These are phyloP conservation scores for Whitmania pigra DNA, from an alignment of 1,140 invertebrate genomes.

Conservation along the genomic window DNA sequence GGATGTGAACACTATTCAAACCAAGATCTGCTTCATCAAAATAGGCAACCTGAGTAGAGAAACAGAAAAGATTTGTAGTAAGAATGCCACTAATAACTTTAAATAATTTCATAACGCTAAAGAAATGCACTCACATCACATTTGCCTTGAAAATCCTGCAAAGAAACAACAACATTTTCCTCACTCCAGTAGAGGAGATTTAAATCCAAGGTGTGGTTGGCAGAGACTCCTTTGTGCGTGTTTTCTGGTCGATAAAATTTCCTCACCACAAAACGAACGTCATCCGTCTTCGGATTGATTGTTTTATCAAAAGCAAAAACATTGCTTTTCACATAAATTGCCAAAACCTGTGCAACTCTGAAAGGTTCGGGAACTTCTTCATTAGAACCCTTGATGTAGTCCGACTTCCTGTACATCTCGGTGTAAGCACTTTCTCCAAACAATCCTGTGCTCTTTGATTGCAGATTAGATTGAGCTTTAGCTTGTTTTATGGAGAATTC, in stretches of 20 bases:
- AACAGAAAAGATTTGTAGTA: not conserved
- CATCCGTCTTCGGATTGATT: slow-evolving; percentile 39
- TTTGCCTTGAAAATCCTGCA: slow-evolving; percentile 49
- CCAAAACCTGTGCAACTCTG: slow-evolving; percentile 54
- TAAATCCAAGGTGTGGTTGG: slow-evolving; percentile 52
- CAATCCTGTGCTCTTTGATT: slow-evolving; percentile 29
- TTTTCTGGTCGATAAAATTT: slow-evolving; percentile 67
- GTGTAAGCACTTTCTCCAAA: slow-evolving; percentile 62
- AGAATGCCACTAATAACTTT: too few species aligned
- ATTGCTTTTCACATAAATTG: slow-evolving; percentile 46
- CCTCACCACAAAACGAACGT: slow-evolving; percentile 55
- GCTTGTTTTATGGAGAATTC: slow-evolving; percentile 46
- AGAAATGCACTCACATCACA: slow-evolving; percentile 36
- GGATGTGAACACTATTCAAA: slow-evolving; percentile 41
- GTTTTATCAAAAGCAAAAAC: slow-evolving; percentile 29
- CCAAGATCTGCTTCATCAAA: slow-evolving; percentile 45
- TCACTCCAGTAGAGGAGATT: slow-evolving; percentile 66
- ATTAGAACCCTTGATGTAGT: slow-evolving; percentile 61
- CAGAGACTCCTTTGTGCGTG: slow-evolving; percentile 48
- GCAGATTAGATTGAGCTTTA: slow-evolving; percentile 24
- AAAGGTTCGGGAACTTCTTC: slow-evolving; percentile 61
- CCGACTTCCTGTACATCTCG: slow-evolving; percentile 57
- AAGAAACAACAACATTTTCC: slow-evolving; percentile 49
- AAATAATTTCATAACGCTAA: not conserved
- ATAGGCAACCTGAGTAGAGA: slow-evolving; percentile 44